phyloP scores from a whole-genome alignment of 2,888 invertebrate genomes.

The Diplazon laetatorius region DNA sequence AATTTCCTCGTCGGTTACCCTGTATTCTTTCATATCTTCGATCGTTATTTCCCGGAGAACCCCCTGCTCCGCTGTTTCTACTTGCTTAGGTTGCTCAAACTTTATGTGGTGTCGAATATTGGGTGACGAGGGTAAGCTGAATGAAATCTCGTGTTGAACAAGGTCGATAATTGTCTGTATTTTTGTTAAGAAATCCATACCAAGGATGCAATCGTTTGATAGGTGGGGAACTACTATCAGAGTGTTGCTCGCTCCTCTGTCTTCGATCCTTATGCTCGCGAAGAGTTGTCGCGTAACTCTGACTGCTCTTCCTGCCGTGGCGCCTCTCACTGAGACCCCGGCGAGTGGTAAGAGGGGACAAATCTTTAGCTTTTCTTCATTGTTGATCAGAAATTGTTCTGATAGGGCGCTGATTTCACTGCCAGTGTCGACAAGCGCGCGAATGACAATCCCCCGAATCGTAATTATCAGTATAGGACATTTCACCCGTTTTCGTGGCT shows the following conservation, averaged over 20 bases:
- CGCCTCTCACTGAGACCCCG: neutral
- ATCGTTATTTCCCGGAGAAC: neutral
- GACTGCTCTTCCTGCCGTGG: neutral
- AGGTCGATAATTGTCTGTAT: neutral
- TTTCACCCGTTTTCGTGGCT: neutral
- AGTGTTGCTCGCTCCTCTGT: neutral
- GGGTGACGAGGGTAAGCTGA: neutral
- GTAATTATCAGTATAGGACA: neutral
- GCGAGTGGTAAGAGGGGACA: conserved; percentile 1
- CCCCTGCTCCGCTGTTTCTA: neutral
- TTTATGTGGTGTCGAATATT: neutral
- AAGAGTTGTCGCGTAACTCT: conserved; percentile 1
- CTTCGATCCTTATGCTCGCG: neutral
- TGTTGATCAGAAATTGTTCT: neutral
- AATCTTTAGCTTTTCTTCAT: neutral
- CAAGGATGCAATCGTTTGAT: conserved; percentile 1
- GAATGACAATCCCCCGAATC: neutral
- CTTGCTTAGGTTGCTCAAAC: neutral
- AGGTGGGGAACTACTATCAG: conserved; percentile 14
- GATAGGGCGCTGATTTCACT: conserved; percentile 33
- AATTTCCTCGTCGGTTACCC: neutral
- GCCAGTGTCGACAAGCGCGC: conserved; percentile 13
- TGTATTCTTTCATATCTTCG: neutral
- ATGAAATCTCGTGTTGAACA: neutral
- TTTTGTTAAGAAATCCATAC: conserved; percentile 15